Evolutionary conservation across 2,888 invertebrate genomes (phyloP), one percentile per base, ranked within the genome.

Genomic region (Noctua janthina): DNA sequence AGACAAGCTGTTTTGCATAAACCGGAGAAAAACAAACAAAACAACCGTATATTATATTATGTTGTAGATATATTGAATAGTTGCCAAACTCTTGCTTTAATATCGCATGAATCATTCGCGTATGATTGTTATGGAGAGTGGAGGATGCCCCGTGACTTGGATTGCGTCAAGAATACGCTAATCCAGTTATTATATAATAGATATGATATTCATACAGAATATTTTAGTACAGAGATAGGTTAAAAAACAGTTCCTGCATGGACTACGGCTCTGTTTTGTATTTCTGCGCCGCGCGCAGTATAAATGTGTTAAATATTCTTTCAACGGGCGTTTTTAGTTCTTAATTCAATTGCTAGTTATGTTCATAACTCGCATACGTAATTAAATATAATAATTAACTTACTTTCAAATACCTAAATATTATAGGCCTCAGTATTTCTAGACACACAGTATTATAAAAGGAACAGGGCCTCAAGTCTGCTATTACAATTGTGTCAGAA

Each of bases 21-120:
- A 78, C 77, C 69, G 43, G 35, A 8, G 71, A 56, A 67, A 67
- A 68, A 66, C 71, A 66, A 80, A 84, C 76, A 54, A 84, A 87
- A 74, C 76, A 70, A 73, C 74, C 51, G 62, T 77, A 67, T 70
- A 54, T 59, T 73, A 73, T 74, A 54, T 59, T 73, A 73, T 74
- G 29, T 64, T 74, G 46, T 64, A 72, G 74, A 54, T 80, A 51
- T 72, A 73, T 87, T 87, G 88, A 87, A 87, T 84, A 54, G 76
- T 81, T 87, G 85, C 87, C 85, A 85, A 85, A 75, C 43, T 84
- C 17, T 11, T 66, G 85, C 23, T 72, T 84, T 86, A 68, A 86
- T 84, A 78, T 49, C 67, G 17, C 35, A 87, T 87, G 84, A 83
- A 84, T 84, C 87, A 84, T 84, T 49, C 66, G 39, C 13, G 7